Base-by-base conservation (phyloP, 2,113 vertebrate genomes). In the Lagenorhynchus albirostris region DNA sequence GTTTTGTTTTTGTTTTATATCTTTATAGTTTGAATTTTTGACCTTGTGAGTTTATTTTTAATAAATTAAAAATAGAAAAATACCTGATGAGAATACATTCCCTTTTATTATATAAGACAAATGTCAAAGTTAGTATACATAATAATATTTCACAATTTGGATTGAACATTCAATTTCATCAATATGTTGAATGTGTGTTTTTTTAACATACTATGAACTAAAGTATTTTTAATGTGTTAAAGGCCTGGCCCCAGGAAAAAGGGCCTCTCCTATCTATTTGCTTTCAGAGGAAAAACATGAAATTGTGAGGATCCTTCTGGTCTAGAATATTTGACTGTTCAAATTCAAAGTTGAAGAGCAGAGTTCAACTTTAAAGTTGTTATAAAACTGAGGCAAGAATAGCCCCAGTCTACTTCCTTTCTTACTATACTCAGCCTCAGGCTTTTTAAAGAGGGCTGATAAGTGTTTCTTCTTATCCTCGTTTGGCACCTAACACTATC, bases 281-380 rank as follows among this genome's bases (percentile, higher is more conserved):
- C 50, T 83, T 84, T 80, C 62, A 93, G 62, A 96, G 26, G 23
- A 63, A 90, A 89, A 58, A 29, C n/a, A 38, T 85, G 31, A 92
- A 79, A 85, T 85, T 47, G 13, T 58, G 13, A 89, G 36, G 26
- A 36, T 8, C 15, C 17, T 87, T 73, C 12, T 68, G 21, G 47
- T 62, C 36, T 29, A 73, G 38, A 74, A 25, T 55, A 44, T 63
- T 47, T 79, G 50, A 92, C 71, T 70, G 47, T 67, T 94, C 29
- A 96, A 87, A 89, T 33, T 68, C 47, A 94, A 77, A 80, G 71
- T 1, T 88, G 50, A 94, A 81, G 36, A 91, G 23, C 26, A 96
- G 63, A 82, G 26, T 81, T 80, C 77, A 77, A 44, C 21, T 67
- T 87, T 23, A 36, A 73, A 89, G 53, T 38, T 89, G 13, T 53